Evolutionary conservation across 23 tunicate species (phyloP), one percentile per base, ranked within the genome.

Genomic region (Corella eumyota): DNA sequence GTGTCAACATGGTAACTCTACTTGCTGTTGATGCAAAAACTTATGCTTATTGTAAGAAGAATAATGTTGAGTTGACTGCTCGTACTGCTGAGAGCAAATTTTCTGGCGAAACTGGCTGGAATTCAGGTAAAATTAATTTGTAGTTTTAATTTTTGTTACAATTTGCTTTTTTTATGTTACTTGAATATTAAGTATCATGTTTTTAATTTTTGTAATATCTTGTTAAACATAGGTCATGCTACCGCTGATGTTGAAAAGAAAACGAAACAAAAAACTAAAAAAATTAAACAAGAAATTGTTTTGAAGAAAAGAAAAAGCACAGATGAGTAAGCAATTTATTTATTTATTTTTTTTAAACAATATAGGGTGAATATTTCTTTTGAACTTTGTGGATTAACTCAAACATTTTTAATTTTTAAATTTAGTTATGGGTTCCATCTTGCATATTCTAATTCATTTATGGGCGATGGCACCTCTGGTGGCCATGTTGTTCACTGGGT

Each of bases 401-500:
- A n/a, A n/a, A n/a, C n/a, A n/a, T n/a, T n/a, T n/a, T n/a, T n/a
- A n/a, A n/a, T n/a, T n/a, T n/a, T n/a, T n/a, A n/a, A n/a, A n/a
- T n/a, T n/a, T 2, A 61, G 70, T 34, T 88, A 83, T 47, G 96
- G 96, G 15, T 79, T 88, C 64, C 67, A 73, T 35, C 75, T 88
- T 24, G 88, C 96, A 1, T 78, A 30, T 56, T 78, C 96, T 33
- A 88, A 88, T 48, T 78, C 96, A 0, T 88, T 88, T 61, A 78
- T 72, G 68, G 80, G 61, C 17, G 68, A 61, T 26, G 30, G 36
- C 27, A 60, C 30, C 34, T 32, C 48, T 17, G 69, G 68, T 4
- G 83, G 72, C 25, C 99, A 93, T 72, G 81, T 84, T 26, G 81
- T 93, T 19, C 99, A 93, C 36, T 93, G 99, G 99, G 99, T 93